phyloP scores from a whole-genome alignment of 2,888 invertebrate species.

The Mesorhabditis sp. region DNA sequence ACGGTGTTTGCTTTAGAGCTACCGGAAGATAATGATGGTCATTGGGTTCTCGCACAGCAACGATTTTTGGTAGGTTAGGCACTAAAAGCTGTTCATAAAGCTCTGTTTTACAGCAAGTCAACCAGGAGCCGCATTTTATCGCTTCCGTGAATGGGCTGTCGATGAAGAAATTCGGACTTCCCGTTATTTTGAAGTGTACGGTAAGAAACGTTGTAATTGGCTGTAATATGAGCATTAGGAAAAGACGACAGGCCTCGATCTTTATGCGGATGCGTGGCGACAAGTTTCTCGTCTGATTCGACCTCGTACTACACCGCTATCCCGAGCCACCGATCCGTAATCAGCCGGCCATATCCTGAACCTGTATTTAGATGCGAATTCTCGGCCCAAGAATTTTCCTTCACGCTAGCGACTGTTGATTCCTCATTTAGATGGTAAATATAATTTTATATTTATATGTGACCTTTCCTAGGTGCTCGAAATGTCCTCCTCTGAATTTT shows the following conservation, averaged over 20 bases:
- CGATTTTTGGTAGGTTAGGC: no score
- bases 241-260: slow-evolving; percentile 9
- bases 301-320: slow-evolving; percentile 24
- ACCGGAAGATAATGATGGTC: slow-evolving; percentile 12
- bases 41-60: no score
- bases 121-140: slow-evolving; percentile 38
- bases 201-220: slow-evolving; percentile 34
- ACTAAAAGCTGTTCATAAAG: no score
- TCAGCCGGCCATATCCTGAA: no score
- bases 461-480: slow-evolving; percentile 24
- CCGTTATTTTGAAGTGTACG: slow-evolving; percentile 49
- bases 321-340: slow-evolving; percentile 47
- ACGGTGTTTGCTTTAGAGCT: slow-evolving; percentile 30
- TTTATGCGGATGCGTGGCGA: neutral
- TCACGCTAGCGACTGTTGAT: slow-evolving; percentile 77
- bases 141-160: slow-evolving; percentile 37
- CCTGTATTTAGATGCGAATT: slow-evolving; percentile 76
- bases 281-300: slow-evolving; percentile 36
- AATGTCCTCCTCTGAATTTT: slow-evolving; percentile 63
- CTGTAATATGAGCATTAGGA: neutral
- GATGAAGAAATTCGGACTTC: slow-evolving; percentile 23
- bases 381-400: slow-evolving; percentile 85
- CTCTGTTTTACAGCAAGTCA: slow-evolving; percentile 25
- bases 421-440: slow-evolving; percentile 65
- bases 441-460: neutral